Evolutionary conservation across 2,888 invertebrate genomes (phyloP).

Genomic region (Drosophila antonietae): DNA sequence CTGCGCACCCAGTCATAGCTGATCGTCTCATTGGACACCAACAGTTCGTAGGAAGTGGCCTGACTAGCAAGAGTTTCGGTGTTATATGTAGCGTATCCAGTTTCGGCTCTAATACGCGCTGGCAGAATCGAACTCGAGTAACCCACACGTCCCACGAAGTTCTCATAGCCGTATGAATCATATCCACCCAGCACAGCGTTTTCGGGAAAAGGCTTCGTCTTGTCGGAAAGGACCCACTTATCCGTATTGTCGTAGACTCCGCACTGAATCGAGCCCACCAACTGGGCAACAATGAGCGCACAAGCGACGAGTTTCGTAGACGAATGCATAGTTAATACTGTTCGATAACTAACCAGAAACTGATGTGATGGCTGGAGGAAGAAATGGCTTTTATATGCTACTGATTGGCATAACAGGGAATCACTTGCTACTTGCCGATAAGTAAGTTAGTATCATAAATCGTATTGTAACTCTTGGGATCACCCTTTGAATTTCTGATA

Average conservation of each 20-base stretch:
- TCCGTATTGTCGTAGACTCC: conserved; percentile 44
- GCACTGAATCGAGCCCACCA: conserved; percentile 41
- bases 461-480: neutral
- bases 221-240: conserved; percentile 32
- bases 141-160: conserved; percentile 46
- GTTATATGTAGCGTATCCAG: conserved; percentile 38
- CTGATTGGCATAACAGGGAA: neutral
- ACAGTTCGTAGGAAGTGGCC: conserved; percentile 22
- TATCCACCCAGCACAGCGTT: conserved; percentile 49
- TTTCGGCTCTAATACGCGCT: conserved; percentile 54
- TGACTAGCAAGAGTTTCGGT: neutral
- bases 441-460: neutral
- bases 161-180: conserved; percentile 54
- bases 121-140: conserved; percentile 16
- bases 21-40: conserved; percentile 35
- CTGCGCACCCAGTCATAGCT: conserved; percentile 52
- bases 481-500: neutral
- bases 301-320: conserved; percentile 22
- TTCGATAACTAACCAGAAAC: neutral
- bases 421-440: conserved; percentile 1
- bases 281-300: conserved; percentile 38
- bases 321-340: conserved; percentile 38
- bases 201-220: conserved; percentile 33
- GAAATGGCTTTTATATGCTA: neutral
- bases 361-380: neutral